These are phyloP conservation scores for Leguminivora glycinivorella DNA, from an alignment of 1,140 invertebrate genomes.

Conservation along the genomic window DNA sequence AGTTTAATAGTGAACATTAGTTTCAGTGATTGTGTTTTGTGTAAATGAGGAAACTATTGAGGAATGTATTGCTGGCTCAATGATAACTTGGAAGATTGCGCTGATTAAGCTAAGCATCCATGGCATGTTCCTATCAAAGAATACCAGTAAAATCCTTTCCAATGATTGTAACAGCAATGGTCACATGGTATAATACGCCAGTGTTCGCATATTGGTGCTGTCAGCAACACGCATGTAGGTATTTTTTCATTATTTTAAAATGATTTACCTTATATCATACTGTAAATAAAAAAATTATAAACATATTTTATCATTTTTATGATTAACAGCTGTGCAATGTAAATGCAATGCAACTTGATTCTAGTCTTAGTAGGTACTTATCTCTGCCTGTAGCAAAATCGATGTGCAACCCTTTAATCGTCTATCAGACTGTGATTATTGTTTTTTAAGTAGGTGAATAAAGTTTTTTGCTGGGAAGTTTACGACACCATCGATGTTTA, in stretches of 20 bases:
- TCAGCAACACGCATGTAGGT: background rate
- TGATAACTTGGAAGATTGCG: background rate
- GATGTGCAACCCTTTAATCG: background rate
- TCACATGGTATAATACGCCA: background rate
- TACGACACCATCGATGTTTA: background rate
- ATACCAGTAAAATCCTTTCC: too few relatives aligned
- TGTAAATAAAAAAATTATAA: slow-evolving; percentile 36
- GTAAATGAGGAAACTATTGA: background rate
- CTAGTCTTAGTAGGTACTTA: slow-evolving; percentile 34
- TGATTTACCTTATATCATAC: background rate
- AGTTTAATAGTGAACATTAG: background rate
- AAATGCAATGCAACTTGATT: slow-evolving; percentile 35
- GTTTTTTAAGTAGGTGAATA: background rate
- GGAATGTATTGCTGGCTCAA: background rate
- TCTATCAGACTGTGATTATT: background rate
- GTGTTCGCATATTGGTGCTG: slow-evolving; percentile 1
- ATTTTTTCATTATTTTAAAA: background rate
- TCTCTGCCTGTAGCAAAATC: background rate
- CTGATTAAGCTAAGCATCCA: background rate
- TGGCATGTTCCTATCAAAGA: background rate
- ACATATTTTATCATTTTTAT: slow-evolving; percentile 24
- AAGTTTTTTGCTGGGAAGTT: background rate
- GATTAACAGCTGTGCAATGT: slow-evolving; percentile 41
- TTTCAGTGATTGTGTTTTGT: background rate
- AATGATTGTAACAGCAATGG: background rate